Evolutionary conservation across 1,140 invertebrate genomes (phyloP), one percentile per base, ranked within the genome.

Genomic region (Bombus sylvicola): DNA sequence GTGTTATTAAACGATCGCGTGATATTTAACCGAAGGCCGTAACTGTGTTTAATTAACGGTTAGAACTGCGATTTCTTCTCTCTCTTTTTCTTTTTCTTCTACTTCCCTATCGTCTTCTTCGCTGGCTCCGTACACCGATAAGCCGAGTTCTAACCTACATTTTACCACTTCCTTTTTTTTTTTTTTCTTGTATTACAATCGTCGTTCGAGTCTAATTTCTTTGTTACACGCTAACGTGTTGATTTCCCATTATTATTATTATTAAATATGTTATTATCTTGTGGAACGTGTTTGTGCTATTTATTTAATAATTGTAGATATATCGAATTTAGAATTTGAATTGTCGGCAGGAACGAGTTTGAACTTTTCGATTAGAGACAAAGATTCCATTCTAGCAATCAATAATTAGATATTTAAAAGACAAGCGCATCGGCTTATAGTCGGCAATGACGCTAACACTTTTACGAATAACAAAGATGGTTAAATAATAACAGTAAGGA

Each of bases 11-110:
- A 75, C 73, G 47, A 57, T 75, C 72, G 72, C n/a, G 28, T 28
- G 22, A 31, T 41, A 73, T 73, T 73, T 57, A 75, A 75, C 31
- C 43, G 73, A 75, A 75, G 73, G 31, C 47, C 31, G 47, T 75
- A 75, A 75, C 73, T 75, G 73, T 75, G 73, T 25, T 75, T 75
- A 75, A 75, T 75, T 75, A 75, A 37, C 73, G 25, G 31, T 47
- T 75, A 57, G 31, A 12, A 75, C 28, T 53, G 43, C 22, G 31
- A 41, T 18, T 12, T 66, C 64, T 18, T 31, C 64, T 31, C 18
- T 53, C 18, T 22, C 47, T 53, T 53, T 18, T 53, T 22, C 47
- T 22, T 47, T 47, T 47, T 3, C 47, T 53, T 53, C 47, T 53
- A 22, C 47, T 53, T 53, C 18, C 47, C 47, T 18, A 53, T 31